Evolutionary conservation across 2,113 vertebrate species (phyloP), one percentile per base, ranked within the genome.

Genomic region (Phylloscopus trochilus): DNA sequence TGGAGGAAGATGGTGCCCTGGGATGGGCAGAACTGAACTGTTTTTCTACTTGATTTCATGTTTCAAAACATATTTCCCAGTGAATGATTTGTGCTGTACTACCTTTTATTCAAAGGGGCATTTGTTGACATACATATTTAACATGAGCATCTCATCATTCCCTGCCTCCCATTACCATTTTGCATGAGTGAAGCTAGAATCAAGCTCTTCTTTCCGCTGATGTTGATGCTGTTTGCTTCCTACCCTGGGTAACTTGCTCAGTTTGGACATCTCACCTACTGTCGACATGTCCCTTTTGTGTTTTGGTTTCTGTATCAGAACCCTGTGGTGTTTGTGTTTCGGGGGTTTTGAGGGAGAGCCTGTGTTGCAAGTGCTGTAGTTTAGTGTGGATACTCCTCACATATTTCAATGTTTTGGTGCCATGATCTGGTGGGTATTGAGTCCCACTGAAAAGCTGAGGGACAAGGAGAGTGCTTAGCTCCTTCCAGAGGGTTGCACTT

Each of bases 1-100:
- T 93, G 69, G 39, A 90, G 47, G 62, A 86, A 72, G 72, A 41
- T 15, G 55, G 76, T 75, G 73, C 83, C 80, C 83, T 92, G 88
- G 66, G 85, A 92, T 37, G 84, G 88, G 83, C 85, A 81, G 79
- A 69, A n/a, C 77, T 90, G 69, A 83, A 53, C 88, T 93, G 64
- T 94, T 96, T 96, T 96, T 96, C 95, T 94, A 87, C 95, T 89
- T 97, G 85, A 94, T 93, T 97, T 95, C 73, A 82, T 82, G 69
- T 92, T 96, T 96, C 92, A 96, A 69, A 95, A 72, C 73, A 12
- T 43, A 81, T 94, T 95, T 95, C 76, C 47, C 28, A 66, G 67
- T 4, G 24, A 94, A 41, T 76, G 60, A 53, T 87, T 96, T 90
- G 73, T 83, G 56, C 73, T 69, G 41, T 81, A 60, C 44, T 81